phyloP scores from a whole-genome alignment of 2,797 vertebrate genomes.

The Tapera naevia region DNA sequence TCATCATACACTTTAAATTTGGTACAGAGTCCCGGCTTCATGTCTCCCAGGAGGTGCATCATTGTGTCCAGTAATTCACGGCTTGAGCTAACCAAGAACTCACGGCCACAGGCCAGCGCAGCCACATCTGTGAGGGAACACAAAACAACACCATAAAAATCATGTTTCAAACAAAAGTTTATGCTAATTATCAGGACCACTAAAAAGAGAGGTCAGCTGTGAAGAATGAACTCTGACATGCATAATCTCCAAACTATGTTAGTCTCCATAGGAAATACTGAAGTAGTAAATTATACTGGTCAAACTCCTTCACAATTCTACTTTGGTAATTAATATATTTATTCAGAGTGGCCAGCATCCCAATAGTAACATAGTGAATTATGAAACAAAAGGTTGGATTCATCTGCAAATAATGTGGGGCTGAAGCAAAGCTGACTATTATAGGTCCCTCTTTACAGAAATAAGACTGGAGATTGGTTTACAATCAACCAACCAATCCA shows the following conservation, averaged over 20 bases:
- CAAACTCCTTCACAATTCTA: not conserved
- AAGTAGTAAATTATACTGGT: not conserved
- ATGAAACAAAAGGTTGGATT: not conserved
- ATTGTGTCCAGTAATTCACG: slow-evolving; percentile 85
- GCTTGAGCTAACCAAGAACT: slow-evolving; percentile 86
- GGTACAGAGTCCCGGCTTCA: slow-evolving; percentile 86
- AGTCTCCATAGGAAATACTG: not conserved
- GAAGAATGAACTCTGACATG: not conserved
- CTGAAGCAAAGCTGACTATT: not conserved
- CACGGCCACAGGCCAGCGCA: slow-evolving; percentile 87
- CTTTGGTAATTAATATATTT: not conserved
- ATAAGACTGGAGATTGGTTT: not conserved
- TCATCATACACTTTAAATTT: slow-evolving; percentile 91
- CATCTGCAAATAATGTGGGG: not conserved
- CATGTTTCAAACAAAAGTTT: not conserved
- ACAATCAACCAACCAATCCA: not conserved
- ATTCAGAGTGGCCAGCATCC: not conserved
- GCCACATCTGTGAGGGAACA: slow-evolving; percentile 85
- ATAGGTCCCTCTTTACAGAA: not conserved
- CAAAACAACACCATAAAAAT: not conserved
- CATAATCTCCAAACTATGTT: not conserved
- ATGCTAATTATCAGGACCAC: not conserved
- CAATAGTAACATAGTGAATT: not conserved
- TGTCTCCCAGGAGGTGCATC: slow-evolving; percentile 84
- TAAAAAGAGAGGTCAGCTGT: not conserved